phyloP scores from a whole-genome alignment of 2,113 vertebrate genomes.

The Athene noctua region DNA sequence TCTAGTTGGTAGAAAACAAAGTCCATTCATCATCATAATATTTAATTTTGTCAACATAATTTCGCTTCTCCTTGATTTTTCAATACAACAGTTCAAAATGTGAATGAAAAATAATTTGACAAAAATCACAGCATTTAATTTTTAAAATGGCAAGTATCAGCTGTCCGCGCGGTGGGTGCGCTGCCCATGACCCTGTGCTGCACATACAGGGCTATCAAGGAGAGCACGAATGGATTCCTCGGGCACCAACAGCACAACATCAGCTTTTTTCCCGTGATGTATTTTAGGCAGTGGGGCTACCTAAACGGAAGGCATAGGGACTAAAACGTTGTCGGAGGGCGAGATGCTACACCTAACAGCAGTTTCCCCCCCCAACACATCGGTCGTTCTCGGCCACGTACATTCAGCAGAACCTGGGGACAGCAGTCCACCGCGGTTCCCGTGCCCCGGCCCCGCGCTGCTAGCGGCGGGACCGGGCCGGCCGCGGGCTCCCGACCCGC shows the following conservation, averaged over 20 bases:
- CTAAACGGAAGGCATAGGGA: rapidly evolving
- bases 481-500: too few relatives aligned
- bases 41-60: background rate
- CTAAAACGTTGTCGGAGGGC: background rate
- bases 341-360: rapidly evolving
- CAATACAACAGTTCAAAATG: background rate
- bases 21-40: background rate
- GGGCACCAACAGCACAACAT: background rate
- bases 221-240: rapidly evolving
- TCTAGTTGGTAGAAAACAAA: background rate
- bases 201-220: background rate
- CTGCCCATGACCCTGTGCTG: background rate
- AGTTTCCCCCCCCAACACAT: too few relatives aligned
- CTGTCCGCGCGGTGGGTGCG: rapidly evolving
- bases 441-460: rapidly evolving
- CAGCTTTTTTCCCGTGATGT: background rate
- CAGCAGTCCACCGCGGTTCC: rapidly evolving
- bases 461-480: too few relatives aligned
- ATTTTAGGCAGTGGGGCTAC: background rate
- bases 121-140: background rate
- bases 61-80: background rate
- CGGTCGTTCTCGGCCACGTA: rapidly evolving
- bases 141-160: background rate
- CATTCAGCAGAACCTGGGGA: rapidly evolving
- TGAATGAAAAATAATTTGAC: background rate